Evolutionary conservation across 2,113 vertebrate species (phyloP), one percentile per base, ranked within the genome.

Genomic region (Epinephelus moara): DNA sequence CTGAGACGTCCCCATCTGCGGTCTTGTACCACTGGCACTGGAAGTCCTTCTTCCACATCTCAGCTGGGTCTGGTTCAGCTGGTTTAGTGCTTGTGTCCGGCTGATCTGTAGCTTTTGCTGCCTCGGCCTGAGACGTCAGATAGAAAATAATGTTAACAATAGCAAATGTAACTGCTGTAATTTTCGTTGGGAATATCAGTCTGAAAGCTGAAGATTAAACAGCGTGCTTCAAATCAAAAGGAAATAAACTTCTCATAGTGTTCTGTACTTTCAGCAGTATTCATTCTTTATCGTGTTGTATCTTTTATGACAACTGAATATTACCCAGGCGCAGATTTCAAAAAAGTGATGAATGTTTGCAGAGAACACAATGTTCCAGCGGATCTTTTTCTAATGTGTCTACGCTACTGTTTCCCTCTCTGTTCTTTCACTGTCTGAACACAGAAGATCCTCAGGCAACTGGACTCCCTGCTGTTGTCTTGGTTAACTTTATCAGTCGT

Each of bases 1-100:
- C 94, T 12, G 94, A 93, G 55, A 92, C 84, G 21, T 94, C 89
- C 52, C 88, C 75, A 40, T 94, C 91, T 70, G 93, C 27, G 1
- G 90, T 91, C 82, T 93, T 93, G 70, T 95, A 96, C 94, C 95
- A 96, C 89, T 96, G 95, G 68, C 96, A 96, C 72, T 92, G 92
- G 81, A 96, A 96, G 83, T 95, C 90, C 56, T 86, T 94, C 82
- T 93, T 93, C 94, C 95, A 95, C 18, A 85, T 81, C 78, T 95
- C 92, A 21, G 85, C 90, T 1, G 93, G 90, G 64, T 93, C 93
- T 4, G 94, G 93, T 59, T 92, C 88, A 8, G 89, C 56, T 80
- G 84, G 47, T 89, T 93, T 90, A 4, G 69, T 67, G 61, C 69
- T 77, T 1, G 85, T 67, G 27, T 89, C 88, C 0, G 94, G 94